Base-by-base conservation (phyloP, 37 sponge, comb jelly and placozoan genomes). In the Spongilla lacustris region DNA sequence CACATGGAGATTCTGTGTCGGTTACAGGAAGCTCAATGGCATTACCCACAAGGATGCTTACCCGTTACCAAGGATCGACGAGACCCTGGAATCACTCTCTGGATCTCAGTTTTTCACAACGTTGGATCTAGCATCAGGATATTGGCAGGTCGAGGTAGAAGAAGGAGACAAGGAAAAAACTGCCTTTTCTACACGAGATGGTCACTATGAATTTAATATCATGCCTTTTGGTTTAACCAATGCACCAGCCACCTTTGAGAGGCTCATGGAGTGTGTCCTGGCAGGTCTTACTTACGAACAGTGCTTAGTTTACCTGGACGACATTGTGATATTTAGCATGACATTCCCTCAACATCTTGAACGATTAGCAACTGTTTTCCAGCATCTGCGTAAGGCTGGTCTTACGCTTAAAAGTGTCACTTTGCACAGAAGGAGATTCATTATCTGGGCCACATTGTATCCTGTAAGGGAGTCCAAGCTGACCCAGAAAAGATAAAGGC, bases 21-120 rank as follows among this genome's bases (percentile, higher is more conserved):
- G 86, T 48, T 90, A 82, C 49, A 26, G 91, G 0, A 36, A 46
- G n/a, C 67, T 90, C 1, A 90, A 90, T 80, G 68, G 83, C 30
- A 83, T 86, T 14, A 90, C 91, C 17, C 80, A 81, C 4, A 35
- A 30, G 1, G 86, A 90, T 85, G 71, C 50, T 10, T 90, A 75
- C 73, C 88, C 91, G n/a, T 38, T 85, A 22, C 85, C 91, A 19
- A 8, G 86, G 36, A 90, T 90, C 0, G 91, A 90, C 81, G 82
- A 79, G 34, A 77, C 86, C 4, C 77, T 85, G 25, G 91, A 90
- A 21, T 81, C 80, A 14, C 70, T 85, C 29, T 70, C 87, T 2
- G 67, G 58, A 6, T 48, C 86, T 30, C 31, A 30, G 21, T 86
- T 50, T 71, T 86, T 86, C 81, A 38, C 86, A 28, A 90, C 91